Evolutionary conservation across 2,113 vertebrate species (phyloP), one percentile per base, ranked within the genome.

Genomic region (Ranitomeya imitator): DNA sequence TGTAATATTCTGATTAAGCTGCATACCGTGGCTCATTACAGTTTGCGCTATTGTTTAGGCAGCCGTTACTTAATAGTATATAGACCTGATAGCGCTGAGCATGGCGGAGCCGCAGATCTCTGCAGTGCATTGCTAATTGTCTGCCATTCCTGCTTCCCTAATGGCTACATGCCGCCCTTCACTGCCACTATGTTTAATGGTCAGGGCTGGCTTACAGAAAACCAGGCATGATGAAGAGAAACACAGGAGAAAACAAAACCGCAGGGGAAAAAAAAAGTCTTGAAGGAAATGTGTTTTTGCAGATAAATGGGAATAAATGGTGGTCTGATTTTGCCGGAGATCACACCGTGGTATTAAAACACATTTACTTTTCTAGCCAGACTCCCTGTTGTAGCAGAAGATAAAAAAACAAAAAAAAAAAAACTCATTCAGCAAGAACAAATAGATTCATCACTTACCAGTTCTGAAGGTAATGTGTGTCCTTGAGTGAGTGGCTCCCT

Each of bases 381-480:
- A 88, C 87, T 91, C 65, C n/a, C 67, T 83, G 54, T 92, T 81
- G 82, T 89, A 90, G 84, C 88, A 91, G 90, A 23, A 90, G 90
- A 90, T 92, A 86, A 91, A 89, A 77, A 83, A 37, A n/a, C n/a
- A n/a, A n/a, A 86, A 85, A 87, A 80, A 87, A 69, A 86, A 86
- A 45, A 90, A 79, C 85, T 91, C 13, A 0, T 80, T 87, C 90
- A 91, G 90, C 79, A 90, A 90, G 91, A 90, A 88, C 90, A 89
- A 91, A 92, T 51, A 63, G 85, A 88, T 91, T 93, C 90, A 88
- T 57, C 90, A 82, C 74, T 90, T 90, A 92, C 86, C 88, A 79
- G 82, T 92, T 91, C 92, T 90, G 91, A 88, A 92, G 86, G 91
- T 91, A 93, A 92, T 91, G 90, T 31, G 88, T 90, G 93, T 93